Evolutionary conservation across 1,140 invertebrate species (phyloP).

Genomic region (Zaprionus africanus): DNA sequence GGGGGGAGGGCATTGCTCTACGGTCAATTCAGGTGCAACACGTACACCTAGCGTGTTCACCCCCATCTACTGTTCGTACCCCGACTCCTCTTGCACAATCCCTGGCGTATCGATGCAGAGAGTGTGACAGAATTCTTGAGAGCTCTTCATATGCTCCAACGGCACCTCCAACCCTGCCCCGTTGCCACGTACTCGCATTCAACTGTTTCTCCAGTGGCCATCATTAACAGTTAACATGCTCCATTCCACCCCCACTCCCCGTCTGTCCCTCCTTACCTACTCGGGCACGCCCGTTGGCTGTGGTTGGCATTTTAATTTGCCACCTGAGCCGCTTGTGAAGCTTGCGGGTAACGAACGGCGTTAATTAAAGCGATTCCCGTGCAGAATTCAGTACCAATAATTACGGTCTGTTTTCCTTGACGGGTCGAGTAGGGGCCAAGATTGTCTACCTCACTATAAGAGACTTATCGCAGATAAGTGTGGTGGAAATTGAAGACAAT

Average conservation of each 20-base stretch:
- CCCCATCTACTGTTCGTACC: neutral
- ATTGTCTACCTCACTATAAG: neutral
- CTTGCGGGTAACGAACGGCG: slow-evolving; percentile 12
- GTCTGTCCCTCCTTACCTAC: neutral
- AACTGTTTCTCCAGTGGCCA: slow-evolving; percentile 19
- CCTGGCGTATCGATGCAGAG: slow-evolving; percentile 6
- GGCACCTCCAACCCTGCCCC: neutral
- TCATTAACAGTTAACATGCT: slow-evolving; percentile 35
- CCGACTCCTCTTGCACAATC: too few relatives aligned
- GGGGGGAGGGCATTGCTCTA: neutral
- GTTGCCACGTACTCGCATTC: slow-evolving; percentile 19
- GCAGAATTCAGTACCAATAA: slow-evolving; percentile 32
- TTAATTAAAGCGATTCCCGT: slow-evolving; percentile 46
- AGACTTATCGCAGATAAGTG: slow-evolving; percentile 34
- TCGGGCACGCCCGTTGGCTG: slow-evolving; percentile 34
- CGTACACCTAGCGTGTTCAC: slow-evolving; percentile 22
- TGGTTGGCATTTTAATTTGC: slow-evolving; percentile 57
- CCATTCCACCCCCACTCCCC: neutral
- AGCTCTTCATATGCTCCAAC: neutral
- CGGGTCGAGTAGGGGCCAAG: neutral
- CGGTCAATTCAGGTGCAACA: slow-evolving; percentile 42
- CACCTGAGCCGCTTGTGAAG: slow-evolving; percentile 5
- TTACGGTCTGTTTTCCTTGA: slow-evolving; percentile 5
- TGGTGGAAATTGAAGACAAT: neutral
- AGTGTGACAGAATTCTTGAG: slow-evolving; percentile 40